A percentile compares a stretch with the other conserved stretches of the same genome.
Evolutionary conservation across 2,888 invertebrate genomes (phyloP).

Genomic region (Drosophila atripex): DNA sequence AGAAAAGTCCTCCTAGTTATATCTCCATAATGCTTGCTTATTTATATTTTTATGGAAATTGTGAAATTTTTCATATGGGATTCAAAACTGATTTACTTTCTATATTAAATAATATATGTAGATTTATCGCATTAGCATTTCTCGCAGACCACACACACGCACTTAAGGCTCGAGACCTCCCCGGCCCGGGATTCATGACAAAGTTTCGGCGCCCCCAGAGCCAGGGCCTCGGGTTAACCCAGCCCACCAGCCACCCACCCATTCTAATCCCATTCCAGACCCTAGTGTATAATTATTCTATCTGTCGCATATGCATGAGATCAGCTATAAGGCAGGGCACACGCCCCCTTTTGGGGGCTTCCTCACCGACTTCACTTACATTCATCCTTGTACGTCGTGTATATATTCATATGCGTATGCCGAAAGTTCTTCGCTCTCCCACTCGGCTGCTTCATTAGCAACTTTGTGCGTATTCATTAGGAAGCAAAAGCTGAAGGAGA

Average conservation of each 20-base stretch:
- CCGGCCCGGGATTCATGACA: slow-evolving; percentile 14
- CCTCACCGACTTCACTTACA: not conserved
- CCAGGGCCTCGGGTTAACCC: not conserved
- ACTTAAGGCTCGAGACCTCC: slow-evolving; percentile 3
- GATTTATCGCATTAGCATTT: slow-evolving; percentile 41
- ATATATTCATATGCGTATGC: slow-evolving; percentile 52
- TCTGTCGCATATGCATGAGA: slow-evolving; percentile 63
- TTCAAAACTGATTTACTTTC: slow-evolving; percentile 24
- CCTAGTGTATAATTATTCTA: slow-evolving; percentile 71
- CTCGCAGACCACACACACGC: slow-evolving; percentile 12
- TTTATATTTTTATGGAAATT: not conserved
- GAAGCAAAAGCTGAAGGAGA: slow-evolving; percentile 18
- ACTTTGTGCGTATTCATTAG: slow-evolving; percentile 79
- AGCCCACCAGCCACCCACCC: not conserved
- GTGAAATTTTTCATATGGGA: slow-evolving; percentile 3
- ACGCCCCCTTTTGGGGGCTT: slow-evolving; percentile 29
- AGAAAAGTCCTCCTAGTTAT: not conserved
- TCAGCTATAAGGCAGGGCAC: slow-evolving; percentile 23
- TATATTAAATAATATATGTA: slow-evolving; percentile 23
- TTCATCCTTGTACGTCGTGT: slow-evolving; percentile 9
- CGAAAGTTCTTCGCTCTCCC: slow-evolving; percentile 18
- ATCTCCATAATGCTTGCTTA: not conserved
- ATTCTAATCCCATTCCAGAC: slow-evolving; percentile 40
- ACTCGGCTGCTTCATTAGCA: slow-evolving; percentile 74
- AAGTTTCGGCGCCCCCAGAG: slow-evolving; percentile 26